phyloP scores from a whole-genome alignment of 2,888 invertebrate genomes.

The Cancer borealis region DNA sequence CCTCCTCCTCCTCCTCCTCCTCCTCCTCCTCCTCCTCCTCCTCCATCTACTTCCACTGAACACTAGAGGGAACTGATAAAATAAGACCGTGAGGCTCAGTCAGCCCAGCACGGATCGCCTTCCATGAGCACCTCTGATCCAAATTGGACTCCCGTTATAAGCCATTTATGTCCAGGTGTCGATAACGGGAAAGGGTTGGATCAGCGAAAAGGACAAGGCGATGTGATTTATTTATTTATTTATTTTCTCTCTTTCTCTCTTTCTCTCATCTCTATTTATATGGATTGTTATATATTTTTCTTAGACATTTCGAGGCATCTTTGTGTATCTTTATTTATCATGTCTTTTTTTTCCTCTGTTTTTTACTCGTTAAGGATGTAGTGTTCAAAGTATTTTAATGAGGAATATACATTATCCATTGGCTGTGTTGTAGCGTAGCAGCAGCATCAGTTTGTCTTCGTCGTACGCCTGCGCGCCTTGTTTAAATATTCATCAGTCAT shows the following conservation, averaged over 20 bases:
- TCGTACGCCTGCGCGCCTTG: background rate
- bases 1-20: background rate
- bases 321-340: no score
- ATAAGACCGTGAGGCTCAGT: background rate
- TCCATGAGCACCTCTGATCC: background rate
- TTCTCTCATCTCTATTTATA: no score
- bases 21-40: background rate
- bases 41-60: no score
- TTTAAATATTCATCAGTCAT: constrained; percentile 1
- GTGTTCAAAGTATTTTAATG: no score
- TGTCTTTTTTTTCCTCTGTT: no score
- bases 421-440: background rate
- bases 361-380: no score
- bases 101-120: background rate
- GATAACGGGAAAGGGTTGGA: background rate
- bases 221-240: no score
- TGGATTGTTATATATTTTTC: no score
- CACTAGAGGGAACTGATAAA: no score
- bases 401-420: no score
- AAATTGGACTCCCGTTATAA: background rate
- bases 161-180: constrained; percentile 10
- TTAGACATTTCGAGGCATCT: no score
- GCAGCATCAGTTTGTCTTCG: background rate
- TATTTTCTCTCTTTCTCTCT: no score
- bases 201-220: background rate